These are phyloP conservation scores for Lasaia peninsularis DNA, from an alignment of 1,140 invertebrate species.

Conservation along the genomic window DNA sequence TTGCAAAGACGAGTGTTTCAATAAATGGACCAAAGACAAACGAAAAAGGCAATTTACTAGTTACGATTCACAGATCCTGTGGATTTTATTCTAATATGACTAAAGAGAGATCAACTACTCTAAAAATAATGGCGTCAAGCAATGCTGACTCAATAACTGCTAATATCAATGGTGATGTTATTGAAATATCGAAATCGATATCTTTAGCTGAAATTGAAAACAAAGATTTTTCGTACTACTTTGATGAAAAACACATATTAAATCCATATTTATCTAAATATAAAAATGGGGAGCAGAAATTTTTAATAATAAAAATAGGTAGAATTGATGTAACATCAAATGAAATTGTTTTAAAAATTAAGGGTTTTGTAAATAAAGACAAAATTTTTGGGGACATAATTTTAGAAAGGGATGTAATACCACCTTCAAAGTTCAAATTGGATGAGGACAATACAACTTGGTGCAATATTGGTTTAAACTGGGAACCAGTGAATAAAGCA, in stretches of 20 bases:
- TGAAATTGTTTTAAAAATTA: constrained; percentile 53
- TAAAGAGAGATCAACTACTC: constrained; percentile 43
- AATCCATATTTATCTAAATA: constrained; percentile 49
- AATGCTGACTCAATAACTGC: constrained; percentile 36
- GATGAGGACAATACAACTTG: constrained; percentile 20
- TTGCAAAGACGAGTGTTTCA: constrained; percentile 44
- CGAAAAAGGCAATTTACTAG: constrained; percentile 36
- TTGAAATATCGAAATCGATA: constrained; percentile 35
- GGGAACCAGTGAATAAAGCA: constrained; percentile 32
- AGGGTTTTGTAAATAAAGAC: constrained; percentile 32
- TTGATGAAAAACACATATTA: constrained; percentile 39
- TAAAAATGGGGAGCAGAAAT: constrained; percentile 26
- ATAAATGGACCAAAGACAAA: constrained; percentile 38
- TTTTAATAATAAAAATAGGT: constrained; percentile 53
- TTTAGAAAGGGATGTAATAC: constrained; percentile 17
- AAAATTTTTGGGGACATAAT: constrained; percentile 34
- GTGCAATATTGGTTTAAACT: constrained; percentile 37
- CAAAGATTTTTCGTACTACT: constrained; percentile 42
- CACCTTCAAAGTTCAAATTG: neutral
- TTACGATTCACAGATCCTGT: constrained; percentile 46
- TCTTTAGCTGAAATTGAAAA: constrained; percentile 39
- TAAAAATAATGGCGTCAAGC: constrained; percentile 49
- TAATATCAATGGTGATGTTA: constrained; percentile 37
- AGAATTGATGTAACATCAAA: constrained; percentile 42
- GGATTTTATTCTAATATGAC: constrained; percentile 44